phyloP scores from a whole-genome alignment of 2,113 vertebrate species.

The Empidonax alnorum region DNA sequence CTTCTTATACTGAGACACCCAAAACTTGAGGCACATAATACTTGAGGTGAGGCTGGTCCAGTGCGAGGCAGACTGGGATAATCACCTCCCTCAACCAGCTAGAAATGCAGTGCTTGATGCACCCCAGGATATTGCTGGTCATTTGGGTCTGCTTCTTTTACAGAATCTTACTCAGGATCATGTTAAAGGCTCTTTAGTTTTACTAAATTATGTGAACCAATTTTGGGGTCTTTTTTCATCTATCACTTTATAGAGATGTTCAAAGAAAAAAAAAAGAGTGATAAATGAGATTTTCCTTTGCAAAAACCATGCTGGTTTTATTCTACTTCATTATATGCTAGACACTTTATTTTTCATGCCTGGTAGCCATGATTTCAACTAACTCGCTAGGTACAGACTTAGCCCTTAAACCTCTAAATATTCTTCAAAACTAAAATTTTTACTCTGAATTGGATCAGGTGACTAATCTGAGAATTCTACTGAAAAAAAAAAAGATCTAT shows the following conservation, averaged over 20 bases:
- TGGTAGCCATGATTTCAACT: not conserved
- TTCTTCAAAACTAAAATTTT: not conserved
- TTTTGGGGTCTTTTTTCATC: not conserved
- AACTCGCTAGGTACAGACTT: not conserved
- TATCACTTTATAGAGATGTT: not conserved
- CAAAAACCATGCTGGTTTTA: not conserved
- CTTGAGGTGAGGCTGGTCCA: not conserved
- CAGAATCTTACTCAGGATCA: not conserved
- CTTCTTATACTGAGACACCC: not conserved
- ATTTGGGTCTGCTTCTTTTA: not conserved
- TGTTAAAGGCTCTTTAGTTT: not conserved
- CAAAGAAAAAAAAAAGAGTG: not conserved
- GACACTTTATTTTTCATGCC: not conserved
- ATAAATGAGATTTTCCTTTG: not conserved
- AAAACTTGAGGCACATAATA: not conserved
- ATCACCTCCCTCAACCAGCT: fast-evolving
- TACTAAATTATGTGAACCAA: not conserved
- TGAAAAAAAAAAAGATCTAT: not conserved
- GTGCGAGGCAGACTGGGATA: not conserved
- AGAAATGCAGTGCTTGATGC: not conserved
- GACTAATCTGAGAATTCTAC: not conserved
- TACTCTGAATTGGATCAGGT: not conserved
- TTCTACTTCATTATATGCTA: not conserved
- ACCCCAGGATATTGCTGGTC: no score
- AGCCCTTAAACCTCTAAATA: not conserved